These are phyloP conservation scores for Eugnorisma glareosa DNA, from an alignment of 2,888 invertebrate genomes.

Conservation along the genomic window DNA sequence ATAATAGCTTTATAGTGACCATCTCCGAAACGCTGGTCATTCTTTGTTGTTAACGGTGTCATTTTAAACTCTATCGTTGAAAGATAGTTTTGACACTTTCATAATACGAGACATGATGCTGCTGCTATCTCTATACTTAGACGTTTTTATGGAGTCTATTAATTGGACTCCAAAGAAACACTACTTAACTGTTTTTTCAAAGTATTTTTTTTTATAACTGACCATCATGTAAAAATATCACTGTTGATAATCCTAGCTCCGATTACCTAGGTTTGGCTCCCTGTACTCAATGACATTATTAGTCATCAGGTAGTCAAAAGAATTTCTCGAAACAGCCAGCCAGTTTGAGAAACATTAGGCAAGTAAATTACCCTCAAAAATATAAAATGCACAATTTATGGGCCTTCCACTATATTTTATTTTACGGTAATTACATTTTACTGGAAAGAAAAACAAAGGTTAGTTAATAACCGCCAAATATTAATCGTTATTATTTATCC, in stretches of 20 bases:
- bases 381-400: constrained; percentile 52
- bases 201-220: background rate
- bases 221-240: background rate
- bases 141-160: constrained; percentile 50
- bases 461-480: constrained; percentile 60
- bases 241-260: background rate
- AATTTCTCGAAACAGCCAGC: background rate
- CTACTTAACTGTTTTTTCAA: too few species aligned
- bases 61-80: constrained; percentile 72
- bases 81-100: constrained; percentile 67
- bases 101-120: constrained; percentile 43
- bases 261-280: background rate
- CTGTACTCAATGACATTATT: background rate
- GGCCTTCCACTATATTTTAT: constrained; percentile 50
- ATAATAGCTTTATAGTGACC: constrained; percentile 86
- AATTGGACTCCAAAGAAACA: constrained; percentile 43
- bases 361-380: constrained; percentile 22
- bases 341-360: constrained; percentile 19
- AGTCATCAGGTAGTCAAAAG: background rate
- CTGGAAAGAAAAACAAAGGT: constrained; percentile 46
- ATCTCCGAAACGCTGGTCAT: constrained; percentile 79
- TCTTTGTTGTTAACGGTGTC: constrained; percentile 72
- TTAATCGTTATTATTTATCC: constrained; percentile 72
- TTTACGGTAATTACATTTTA: constrained; percentile 61
- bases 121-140: constrained; percentile 40